phyloP scores from a whole-genome alignment of 2,888 invertebrate species.

The Cephalotes varians region DNA sequence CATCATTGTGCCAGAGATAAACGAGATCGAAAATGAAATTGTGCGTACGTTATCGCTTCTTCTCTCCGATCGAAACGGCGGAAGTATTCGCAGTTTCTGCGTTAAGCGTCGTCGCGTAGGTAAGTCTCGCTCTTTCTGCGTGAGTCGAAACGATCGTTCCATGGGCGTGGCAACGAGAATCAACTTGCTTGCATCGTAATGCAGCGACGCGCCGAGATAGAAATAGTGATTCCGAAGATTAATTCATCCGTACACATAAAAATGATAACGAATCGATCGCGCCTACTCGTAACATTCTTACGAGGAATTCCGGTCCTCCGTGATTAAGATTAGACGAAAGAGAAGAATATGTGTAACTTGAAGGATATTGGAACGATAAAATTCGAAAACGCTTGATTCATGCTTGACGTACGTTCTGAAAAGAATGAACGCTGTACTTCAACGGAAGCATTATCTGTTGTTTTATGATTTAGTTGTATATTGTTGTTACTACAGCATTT shows the following conservation, averaged over 20 bases:
- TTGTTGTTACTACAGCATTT: background rate
- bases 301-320: background rate
- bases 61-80: background rate
- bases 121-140: conserved; percentile 28
- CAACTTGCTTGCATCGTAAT: conserved; percentile 20
- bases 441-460: background rate
- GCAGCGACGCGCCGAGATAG: background rate
- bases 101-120: conserved; percentile 6
- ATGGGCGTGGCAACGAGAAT: conserved; percentile 44
- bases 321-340: background rate
- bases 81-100: conserved; percentile 21
- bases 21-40: conserved; percentile 13
- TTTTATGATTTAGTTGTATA: background rate
- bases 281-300: background rate
- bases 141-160: conserved; percentile 30
- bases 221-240: conserved; percentile 15
- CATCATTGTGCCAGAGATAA: conserved; percentile 31
- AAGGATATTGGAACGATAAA: background rate
- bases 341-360: background rate
- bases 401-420: background rate
- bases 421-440: background rate
- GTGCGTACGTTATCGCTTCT: conserved; percentile 6
- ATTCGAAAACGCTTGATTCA: background rate
- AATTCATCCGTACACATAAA: conserved; percentile 35
- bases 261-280: background rate